Evolutionary conservation across 2,113 vertebrate genomes (phyloP).

Genomic region (Rhodinocichla rosea): DNA sequence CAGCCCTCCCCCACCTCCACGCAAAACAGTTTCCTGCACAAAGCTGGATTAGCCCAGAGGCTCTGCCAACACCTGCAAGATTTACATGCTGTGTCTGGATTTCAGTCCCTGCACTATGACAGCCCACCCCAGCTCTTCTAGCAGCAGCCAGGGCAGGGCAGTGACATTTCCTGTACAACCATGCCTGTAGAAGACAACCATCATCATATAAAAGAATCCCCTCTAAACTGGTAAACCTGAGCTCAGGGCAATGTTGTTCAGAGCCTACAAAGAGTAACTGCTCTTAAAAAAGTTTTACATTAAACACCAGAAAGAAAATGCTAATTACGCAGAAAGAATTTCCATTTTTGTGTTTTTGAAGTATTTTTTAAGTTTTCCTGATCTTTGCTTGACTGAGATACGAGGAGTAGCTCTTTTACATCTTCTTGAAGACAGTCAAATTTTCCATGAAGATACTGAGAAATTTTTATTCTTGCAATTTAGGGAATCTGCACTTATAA

Average conservation of each 20-base stretch:
- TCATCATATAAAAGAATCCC: accelerated
- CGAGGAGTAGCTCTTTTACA: background rate
- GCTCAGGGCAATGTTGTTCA: background rate
- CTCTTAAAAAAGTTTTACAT: background rate
- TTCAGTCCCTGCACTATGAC: background rate
- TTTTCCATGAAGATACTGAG: background rate
- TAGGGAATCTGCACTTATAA: background rate
- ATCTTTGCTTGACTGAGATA: background rate
- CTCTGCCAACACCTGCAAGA: background rate
- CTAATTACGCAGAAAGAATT: background rate
- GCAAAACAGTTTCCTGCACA: accelerated
- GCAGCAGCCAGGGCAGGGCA: background rate
- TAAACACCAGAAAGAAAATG: background rate
- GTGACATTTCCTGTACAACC: background rate
- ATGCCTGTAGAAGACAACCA: background rate
- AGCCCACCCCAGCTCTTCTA: background rate
- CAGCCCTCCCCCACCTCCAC: accelerated
- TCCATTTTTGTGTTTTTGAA: background rate
- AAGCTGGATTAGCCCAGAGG: background rate
- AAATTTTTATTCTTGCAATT: background rate
- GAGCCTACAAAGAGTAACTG: background rate
- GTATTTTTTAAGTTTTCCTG: background rate
- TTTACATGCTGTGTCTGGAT: accelerated
- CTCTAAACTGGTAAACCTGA: background rate
- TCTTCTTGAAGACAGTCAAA: background rate